A percentile compares a stretch with the other conserved stretches of the same genome.
phyloP scores from a whole-genome alignment of 2,797 vertebrate species.

The Iguana delicatissima region DNA sequence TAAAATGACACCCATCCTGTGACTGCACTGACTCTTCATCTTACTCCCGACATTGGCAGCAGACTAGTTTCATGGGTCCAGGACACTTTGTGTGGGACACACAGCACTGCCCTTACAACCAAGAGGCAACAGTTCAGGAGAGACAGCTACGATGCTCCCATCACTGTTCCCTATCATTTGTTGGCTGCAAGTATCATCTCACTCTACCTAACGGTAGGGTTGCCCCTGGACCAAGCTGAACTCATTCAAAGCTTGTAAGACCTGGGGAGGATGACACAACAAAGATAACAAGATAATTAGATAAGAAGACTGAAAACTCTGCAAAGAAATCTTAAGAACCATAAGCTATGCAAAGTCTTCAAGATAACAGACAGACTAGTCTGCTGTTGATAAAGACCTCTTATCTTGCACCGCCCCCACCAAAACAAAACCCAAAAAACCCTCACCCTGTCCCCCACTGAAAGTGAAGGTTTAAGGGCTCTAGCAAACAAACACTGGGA shows the following conservation, averaged over 20 bases:
- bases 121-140: too few species aligned
- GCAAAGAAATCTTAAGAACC: not conserved
- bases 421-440: too few species aligned
- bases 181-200: not conserved
- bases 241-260: not conserved
- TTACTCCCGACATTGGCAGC: too few species aligned
- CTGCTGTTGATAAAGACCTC: not conserved
- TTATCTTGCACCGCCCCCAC: rapidly evolving
- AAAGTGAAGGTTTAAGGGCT: constrained; percentile 1
- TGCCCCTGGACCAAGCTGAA: not conserved
- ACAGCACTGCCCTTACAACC: too few species aligned
- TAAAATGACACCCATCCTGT: too few species aligned
- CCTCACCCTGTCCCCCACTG: not conserved
- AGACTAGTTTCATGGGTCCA: too few species aligned
- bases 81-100: too few species aligned
- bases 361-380: not conserved
- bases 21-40: too few species aligned
- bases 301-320: not conserved
- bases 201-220: not conserved
- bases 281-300: too few species aligned
- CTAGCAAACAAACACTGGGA: not conserved
- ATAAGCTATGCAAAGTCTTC: not conserved
- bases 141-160: too few species aligned
- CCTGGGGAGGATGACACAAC: too few species aligned
- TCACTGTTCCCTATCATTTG: not conserved